Percentiles rank a stretch among this genome's conserved stretches.
Conservation (phyloP, 2,888 invertebrate genomes). For the Tortrix viridana region DNA sequence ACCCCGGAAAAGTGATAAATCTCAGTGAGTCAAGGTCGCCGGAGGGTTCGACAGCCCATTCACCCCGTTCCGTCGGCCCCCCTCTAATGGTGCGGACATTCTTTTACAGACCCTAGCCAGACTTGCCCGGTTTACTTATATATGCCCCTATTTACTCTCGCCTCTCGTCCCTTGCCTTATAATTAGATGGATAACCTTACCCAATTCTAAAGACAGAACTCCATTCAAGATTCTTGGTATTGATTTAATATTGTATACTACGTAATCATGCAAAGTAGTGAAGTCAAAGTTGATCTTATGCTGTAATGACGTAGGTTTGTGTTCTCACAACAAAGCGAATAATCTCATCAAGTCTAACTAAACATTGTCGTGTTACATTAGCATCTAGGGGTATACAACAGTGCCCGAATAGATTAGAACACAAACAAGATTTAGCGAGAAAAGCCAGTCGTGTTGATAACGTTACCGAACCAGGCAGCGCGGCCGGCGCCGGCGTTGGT, state of each 20-base stretch:
- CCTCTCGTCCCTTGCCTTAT: conserved; percentile 46
- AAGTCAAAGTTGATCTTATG: too few relatives aligned
- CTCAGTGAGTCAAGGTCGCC: conserved; percentile 78
- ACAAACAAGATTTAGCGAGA: conserved; percentile 29
- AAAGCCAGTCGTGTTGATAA: conserved; percentile 32
- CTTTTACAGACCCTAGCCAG: conserved; percentile 72
- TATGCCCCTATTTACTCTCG: conserved; percentile 56
- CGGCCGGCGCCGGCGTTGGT: conserved; percentile 45
- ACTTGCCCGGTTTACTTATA: conserved; percentile 57
- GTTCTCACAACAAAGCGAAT: not conserved
- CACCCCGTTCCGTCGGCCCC: conserved; percentile 76
- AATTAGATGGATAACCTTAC: conserved; percentile 24
- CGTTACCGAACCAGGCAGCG: conserved; percentile 25
- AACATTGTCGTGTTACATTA: conserved; percentile 20
- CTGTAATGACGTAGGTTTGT: not conserved
- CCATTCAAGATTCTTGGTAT: conserved; percentile 23
- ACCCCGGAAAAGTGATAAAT: conserved; percentile 80
- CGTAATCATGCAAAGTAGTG: too few relatives aligned
- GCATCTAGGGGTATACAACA: conserved; percentile 18
- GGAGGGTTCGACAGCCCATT: conserved; percentile 81
- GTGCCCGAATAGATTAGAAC: conserved; percentile 32
- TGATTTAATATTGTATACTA: not conserved
- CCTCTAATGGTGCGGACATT: conserved; percentile 79
- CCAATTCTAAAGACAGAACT: conserved; percentile 5
- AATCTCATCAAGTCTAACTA: conserved; percentile 2